Percentiles rank a stretch among this genome's conserved stretches.
Conservation (phyloP, 2,888 invertebrate species). For the Athripsodes cinereus region DNA sequence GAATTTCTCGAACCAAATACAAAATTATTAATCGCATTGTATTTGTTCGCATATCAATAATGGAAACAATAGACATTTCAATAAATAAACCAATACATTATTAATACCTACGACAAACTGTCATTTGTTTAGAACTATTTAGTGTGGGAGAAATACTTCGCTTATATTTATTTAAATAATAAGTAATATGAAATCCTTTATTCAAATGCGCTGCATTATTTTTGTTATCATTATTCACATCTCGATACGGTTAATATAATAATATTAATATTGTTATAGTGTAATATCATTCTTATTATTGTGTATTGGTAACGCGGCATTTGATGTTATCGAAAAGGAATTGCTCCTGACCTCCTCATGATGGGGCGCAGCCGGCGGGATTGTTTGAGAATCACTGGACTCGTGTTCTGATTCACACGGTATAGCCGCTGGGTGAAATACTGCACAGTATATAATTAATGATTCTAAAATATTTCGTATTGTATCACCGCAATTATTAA, state of each 20-base stretch:
- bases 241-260: conserved; percentile 2
- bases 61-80: too few species aligned
- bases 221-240: background rate
- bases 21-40: too few species aligned
- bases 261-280: background rate
- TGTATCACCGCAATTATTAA: too few species aligned
- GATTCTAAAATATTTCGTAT: background rate
- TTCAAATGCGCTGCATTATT: conserved; percentile 1
- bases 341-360: conserved; percentile 6
- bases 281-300: too few species aligned
- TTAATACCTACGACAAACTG: too few species aligned
- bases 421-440: background rate
- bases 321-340: conserved; percentile 10
- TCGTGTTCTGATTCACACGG: conserved; percentile 6
- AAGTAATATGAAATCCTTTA: background rate
- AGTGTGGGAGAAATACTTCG: too few species aligned
- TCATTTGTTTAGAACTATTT: too few species aligned
- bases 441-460: background rate
- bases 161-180: too few species aligned
- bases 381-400: conserved; percentile 13
- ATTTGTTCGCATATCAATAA: too few species aligned
- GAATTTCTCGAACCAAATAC: too few species aligned
- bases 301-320: background rate
- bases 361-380: background rate
- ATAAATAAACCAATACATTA: too few species aligned